Evolutionary conservation across 2,888 invertebrate genomes (phyloP).

Genomic region (Sericinus montela): DNA sequence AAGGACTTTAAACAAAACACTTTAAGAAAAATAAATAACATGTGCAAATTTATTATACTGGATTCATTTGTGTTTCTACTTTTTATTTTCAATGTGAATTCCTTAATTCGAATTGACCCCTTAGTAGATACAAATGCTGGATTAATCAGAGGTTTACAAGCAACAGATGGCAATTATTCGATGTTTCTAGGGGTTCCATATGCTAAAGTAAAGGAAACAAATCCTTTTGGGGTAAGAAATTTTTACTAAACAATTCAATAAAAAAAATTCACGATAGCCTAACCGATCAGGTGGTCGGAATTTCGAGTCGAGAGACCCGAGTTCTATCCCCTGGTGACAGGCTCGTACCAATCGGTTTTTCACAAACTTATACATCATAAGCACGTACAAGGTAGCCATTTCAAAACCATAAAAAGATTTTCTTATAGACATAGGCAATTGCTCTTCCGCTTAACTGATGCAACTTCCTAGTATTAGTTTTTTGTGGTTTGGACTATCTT

Average conservation of each 20-base stretch:
- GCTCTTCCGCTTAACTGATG: no score
- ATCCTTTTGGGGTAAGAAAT: constrained; percentile 55
- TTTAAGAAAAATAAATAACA: neutral
- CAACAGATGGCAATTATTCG: constrained; percentile 36
- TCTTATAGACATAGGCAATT: no score
- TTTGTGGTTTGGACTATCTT: no score
- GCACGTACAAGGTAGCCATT: no score
- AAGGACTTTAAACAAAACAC: neutral
- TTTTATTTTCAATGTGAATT: neutral
- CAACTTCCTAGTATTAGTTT: no score
- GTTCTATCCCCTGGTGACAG: no score
- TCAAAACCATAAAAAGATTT: no score
- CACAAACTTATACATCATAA: no score
- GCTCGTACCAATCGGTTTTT: no score
- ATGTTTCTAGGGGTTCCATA: constrained; percentile 58
- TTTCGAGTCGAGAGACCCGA: no score
- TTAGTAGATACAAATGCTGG: constrained; percentile 38
- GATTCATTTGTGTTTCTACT: neutral
- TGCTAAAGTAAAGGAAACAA: constrained; percentile 41
- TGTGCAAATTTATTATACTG: neutral
- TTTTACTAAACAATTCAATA: neutral
- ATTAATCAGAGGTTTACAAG: constrained; percentile 34
- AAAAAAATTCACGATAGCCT: no score
- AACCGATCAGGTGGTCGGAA: no score
- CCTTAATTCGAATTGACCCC: constrained; percentile 22